phyloP scores from a whole-genome alignment of 2,888 invertebrate genomes.

The Agrochola circellaris region DNA sequence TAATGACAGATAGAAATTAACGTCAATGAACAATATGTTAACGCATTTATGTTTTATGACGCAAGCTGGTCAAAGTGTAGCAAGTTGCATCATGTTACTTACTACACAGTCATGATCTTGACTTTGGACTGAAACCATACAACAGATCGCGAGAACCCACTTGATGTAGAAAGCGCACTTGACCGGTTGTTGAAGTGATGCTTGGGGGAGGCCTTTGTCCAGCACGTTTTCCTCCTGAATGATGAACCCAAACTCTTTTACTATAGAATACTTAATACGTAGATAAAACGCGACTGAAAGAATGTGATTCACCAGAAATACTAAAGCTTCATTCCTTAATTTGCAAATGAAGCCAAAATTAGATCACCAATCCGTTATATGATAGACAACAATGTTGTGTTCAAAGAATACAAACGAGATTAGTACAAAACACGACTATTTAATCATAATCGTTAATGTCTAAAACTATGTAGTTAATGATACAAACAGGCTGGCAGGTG shows the following conservation, averaged over 20 bases:
- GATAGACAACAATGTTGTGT: neutral
- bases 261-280: neutral
- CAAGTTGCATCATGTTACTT: conserved; percentile 1
- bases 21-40: conserved; percentile 36
- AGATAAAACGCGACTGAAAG: neutral
- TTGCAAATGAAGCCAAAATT: neutral
- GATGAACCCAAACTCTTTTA: neutral
- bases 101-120: neutral
- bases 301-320: neutral
- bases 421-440: neutral
- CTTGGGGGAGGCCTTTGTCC: neutral
- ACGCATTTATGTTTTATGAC: conserved; percentile 31
- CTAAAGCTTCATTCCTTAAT: neutral
- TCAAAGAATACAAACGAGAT: neutral
- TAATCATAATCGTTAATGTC: neutral
- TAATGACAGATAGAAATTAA: conserved; percentile 24
- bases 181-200: neutral
- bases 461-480: neutral
- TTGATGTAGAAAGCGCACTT: neutral
- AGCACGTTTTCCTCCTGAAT: neutral
- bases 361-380: neutral
- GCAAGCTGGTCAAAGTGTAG: conserved; percentile 3
- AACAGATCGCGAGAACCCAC: neutral
- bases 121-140: neutral
- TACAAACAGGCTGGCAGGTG: neutral